Evolutionary conservation across 2,888 invertebrate species (phyloP).

Genomic region (Torymus auratus): DNA sequence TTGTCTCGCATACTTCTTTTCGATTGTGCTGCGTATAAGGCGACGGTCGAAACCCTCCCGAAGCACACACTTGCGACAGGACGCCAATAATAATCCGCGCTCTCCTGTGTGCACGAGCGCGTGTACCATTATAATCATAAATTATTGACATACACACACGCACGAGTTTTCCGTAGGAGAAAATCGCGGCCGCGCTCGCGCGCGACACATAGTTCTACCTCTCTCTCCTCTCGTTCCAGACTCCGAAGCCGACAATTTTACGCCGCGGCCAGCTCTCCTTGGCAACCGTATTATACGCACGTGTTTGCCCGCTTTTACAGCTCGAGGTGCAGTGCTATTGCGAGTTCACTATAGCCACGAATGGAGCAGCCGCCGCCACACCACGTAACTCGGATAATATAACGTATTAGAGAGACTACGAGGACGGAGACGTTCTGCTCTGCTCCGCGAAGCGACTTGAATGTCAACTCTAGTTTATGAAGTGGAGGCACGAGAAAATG

Average conservation of each 20-base stretch:
- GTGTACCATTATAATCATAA: constrained; percentile 24
- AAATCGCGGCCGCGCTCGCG: background rate
- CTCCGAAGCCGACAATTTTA: background rate
- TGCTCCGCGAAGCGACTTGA: no score
- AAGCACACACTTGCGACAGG: background rate
- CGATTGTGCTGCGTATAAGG: constrained; percentile 3
- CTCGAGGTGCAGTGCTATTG: constrained; percentile 19
- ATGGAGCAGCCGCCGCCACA: background rate
- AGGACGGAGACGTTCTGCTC: background rate
- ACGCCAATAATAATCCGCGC: background rate
- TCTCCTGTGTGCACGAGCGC: background rate
- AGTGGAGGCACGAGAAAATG: no score
- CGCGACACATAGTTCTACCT: background rate
- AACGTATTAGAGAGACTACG: constrained; percentile 25
- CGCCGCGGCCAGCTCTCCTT: background rate
- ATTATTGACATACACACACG: background rate
- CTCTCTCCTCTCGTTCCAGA: background rate
- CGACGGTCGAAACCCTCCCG: background rate
- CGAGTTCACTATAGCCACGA: constrained; percentile 1
- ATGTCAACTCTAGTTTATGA: no score
- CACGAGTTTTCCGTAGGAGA: constrained; percentile 12
- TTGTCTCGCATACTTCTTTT: no score
- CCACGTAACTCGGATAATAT: constrained; percentile 41
- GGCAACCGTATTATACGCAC: background rate
- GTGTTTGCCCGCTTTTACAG: background rate